Evolutionary conservation across 2,113 vertebrate species (phyloP), one percentile per base, ranked within the genome.

Genomic region (Podilymbus podiceps): DNA sequence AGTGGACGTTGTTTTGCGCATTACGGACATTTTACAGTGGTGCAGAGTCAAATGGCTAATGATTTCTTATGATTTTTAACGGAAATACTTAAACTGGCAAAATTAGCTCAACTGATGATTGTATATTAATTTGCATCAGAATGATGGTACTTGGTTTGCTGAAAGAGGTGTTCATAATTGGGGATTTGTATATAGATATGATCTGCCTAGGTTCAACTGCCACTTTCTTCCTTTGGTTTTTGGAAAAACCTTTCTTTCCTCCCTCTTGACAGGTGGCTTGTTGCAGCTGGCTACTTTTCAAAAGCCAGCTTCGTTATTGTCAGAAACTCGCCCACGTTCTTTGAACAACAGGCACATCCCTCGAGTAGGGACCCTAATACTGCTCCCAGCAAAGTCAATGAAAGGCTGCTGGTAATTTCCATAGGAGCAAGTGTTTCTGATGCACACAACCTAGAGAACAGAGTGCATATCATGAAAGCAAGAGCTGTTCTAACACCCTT

Each of bases 181-280:
- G 11, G 78, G 72, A 89, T 87, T 86, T 67, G n/a, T 89, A 92
- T 19, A 89, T 53, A 94, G 85, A 85, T 40, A 63, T 21, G 11
- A 91, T 83, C 87, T 96, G 93, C 69, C 90, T 80, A 94, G 85
- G 90, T 79, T 96, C 81, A 94, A 71, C 91, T 68, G 91, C 83
- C 95, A 93, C 88, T 90, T 91, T 94, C 81, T 90, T 93, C 90
- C 94, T 96, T 96, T 96, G 84, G 93, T 94, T 96, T 93, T 78
- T 47, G 35, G 64, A 84, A 92, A 93, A 95, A 60, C 77, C 79
- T 77, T 79, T 79, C 63, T 55, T 92, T 87, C 89, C 68, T 71
- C 91, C 42, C 60, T 89, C 81, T 68, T 85, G 72, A 94, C 93
- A 92, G 89, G 81, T 93, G 93, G 94, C 93, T 96, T 95, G 91